Base-by-base conservation (phyloP, 2,113 vertebrate genomes). In the Sarotherodon lohbergeri region DNA sequence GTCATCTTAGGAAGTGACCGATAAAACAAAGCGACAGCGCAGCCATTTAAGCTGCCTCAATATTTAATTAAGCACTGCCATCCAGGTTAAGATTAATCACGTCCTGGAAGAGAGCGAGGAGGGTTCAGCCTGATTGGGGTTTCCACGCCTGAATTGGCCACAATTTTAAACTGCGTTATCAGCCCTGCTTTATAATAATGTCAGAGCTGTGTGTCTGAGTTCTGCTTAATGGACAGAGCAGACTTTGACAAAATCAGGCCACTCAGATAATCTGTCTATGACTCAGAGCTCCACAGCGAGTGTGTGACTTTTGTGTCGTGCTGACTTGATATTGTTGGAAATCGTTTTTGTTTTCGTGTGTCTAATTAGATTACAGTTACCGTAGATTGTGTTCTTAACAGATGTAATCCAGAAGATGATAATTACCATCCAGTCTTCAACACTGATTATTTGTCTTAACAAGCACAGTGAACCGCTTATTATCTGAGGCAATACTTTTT, bases 61-160 rank as follows among this genome's bases (percentile, higher is more conserved):
- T 93, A 90, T 94, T 96, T 95, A 95, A 96, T 95, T 92, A 95
- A 89, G 54, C 73, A 63, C 48, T 76, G 83, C 50, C 93, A 79
- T 85, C 79, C 78, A 90, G 92, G 93, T 95, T 90, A 61, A 90
- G 80, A 93, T 90, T 87, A 94, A 95, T 94, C 90, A 91, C 27
- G 32, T 91, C 80, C 90, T 84, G 56, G 71, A 91, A 86, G 61
- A 56, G 57, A 85, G 85, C 16, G 43, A 80, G 43, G 54, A 63
- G 43, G 22, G 5, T 76, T 84, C 79, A 52, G n/a, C 63, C 82
- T 82, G 43, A 93, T 19, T 66, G 56, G 80, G 56, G 73, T 86
- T 85, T 86, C 85, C n/a, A 63, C 55, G 61, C 83, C 63, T 87
- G 63, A 92, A 91, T 80, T 55, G 76, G 85, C 24, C 80, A 14